A percentile compares a stretch with the other conserved stretches of the same genome.
Conservation (phyloP, 2,888 invertebrate genomes). For the Harmothoe impar region DNA sequence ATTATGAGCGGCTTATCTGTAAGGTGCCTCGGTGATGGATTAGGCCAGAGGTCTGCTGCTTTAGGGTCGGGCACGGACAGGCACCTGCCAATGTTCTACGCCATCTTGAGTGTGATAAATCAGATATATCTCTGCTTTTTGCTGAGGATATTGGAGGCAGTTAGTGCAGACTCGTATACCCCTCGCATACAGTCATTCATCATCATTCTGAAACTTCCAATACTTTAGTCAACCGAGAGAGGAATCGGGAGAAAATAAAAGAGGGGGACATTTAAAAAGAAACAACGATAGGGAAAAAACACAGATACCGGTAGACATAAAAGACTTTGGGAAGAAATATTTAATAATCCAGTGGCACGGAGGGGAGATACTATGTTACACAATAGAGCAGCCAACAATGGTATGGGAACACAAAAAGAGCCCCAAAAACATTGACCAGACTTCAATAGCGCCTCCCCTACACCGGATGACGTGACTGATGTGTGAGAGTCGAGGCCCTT, state of each 20-base stretch:
- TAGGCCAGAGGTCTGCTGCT: neutral
- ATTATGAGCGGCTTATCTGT: neutral
- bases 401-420: neutral
- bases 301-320: too few relatives aligned
- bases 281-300: too few relatives aligned
- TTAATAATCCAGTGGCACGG: neutral
- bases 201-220: too few relatives aligned
- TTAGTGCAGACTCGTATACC: too few relatives aligned
- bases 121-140: neutral
- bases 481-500: neutral
- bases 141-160: too few relatives aligned
- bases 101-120: neutral
- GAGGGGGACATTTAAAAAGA: too few relatives aligned
- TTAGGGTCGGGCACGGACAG: neutral
- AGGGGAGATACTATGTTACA: neutral
- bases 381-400: neutral
- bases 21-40: neutral
- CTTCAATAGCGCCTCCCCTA: neutral
- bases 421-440: neutral
- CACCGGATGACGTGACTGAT: constrained; percentile 9
- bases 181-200: too few relatives aligned
- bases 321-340: neutral
- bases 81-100: neutral
- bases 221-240: too few relatives aligned
- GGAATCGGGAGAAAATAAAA: too few relatives aligned